These are phyloP conservation scores for Microtus montanus DNA, from an alignment of 2,113 vertebrate species.

Conservation along the genomic window DNA sequence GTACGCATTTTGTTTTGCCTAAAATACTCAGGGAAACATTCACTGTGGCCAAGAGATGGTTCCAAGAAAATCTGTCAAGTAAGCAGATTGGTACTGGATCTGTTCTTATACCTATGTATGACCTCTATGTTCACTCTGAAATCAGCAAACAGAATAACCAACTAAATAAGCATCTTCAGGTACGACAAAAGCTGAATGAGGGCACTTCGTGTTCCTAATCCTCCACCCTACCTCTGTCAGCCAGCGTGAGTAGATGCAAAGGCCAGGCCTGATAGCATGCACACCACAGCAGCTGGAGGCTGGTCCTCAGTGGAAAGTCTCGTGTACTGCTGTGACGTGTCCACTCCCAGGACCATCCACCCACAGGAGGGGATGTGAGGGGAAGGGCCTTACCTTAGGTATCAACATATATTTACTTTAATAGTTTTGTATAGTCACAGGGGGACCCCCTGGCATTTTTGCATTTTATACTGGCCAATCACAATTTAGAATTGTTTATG, in stretches of 20 bases:
- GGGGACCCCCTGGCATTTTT: background rate
- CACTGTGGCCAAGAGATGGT: background rate
- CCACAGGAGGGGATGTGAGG: background rate
- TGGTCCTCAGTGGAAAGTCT: background rate
- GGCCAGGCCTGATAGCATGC: background rate
- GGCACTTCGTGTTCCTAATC: background rate
- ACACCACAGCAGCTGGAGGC: background rate
- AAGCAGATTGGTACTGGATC: background rate
- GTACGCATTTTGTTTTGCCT: background rate
- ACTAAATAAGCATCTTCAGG: background rate
- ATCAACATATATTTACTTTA: background rate
- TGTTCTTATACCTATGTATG: background rate
- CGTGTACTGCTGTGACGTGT: accelerated
- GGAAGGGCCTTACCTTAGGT: background rate
- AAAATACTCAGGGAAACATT: background rate
- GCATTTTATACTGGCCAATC: background rate
- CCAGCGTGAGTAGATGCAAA: background rate
- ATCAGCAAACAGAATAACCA: background rate
- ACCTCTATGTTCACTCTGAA: background rate
- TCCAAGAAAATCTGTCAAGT: background rate
- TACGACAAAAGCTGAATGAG: background rate
- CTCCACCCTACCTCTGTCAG: background rate
- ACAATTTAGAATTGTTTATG: background rate
- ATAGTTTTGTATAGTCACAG: background rate
- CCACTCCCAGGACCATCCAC: background rate